Evolutionary conservation across 2,888 invertebrate genomes (phyloP), one percentile per base, ranked within the genome.

Genomic region (Limnephilus marmoratus): DNA sequence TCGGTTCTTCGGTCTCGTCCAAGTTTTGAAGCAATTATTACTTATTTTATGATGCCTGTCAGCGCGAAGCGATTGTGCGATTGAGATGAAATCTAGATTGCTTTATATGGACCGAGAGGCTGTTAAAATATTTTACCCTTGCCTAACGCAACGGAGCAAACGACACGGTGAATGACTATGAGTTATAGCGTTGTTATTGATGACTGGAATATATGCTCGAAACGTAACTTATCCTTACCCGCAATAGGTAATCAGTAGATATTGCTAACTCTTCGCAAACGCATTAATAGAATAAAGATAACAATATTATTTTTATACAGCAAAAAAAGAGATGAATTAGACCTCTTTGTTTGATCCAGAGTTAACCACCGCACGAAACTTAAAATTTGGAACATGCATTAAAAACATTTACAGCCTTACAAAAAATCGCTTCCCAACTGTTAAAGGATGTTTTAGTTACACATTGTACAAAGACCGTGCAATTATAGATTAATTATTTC

Each of bases 1-100:
- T 49, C n/a, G 31, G 31, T 87, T 49, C 24, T 37, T 37, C 80
- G 45, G 37, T 81, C 88, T 89, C 37, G 88, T 89, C 88, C 29
- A 37, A 89, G 87, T 34, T 81, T 45, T 34, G 88, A 89, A 37
- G 88, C 88, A 89, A 89, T 89, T 80, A 89, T 89, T 37, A 89
- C 88, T 34, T 89, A 89, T 89, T 89, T 89, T 89, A 89, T 89
- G 88, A 89, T 81, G 34, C 45, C 88, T 89, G 88, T 29, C 88
- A 68, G n/a, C 80, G 80, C 88, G 37, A 29, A 87, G 80, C 80
- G n/a, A 80, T 87, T 68, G 88, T 45, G 81, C 29, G 81, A 89
- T 89, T 89, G 88, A 89, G 88, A 89, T 80, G 41, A 89, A 89
- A 80, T 89, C 88, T 37, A 81, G 68, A 34, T 89, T 49, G 87